Conservation (phyloP, 37 sponge, comb jelly and placozoan species). For the Haliclona indistincta region DNA sequence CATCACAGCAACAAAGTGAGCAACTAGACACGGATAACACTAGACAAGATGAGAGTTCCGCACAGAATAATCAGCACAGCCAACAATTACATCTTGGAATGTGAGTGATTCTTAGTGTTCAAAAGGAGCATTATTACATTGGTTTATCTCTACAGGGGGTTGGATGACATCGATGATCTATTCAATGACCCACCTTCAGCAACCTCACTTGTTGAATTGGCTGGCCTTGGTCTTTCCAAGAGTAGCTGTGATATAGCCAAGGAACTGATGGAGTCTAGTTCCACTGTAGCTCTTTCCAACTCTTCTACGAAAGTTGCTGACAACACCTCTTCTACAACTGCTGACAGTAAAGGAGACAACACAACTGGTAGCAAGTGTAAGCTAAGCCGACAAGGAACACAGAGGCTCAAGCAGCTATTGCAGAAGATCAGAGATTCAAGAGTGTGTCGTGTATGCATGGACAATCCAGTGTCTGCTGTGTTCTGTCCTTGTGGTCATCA, state of each 20-base stretch:
- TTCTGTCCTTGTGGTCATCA: conserved; percentile 93
- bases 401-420: conserved; percentile 55
- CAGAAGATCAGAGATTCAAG: conserved; percentile 72
- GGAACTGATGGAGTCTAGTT: conserved; percentile 30
- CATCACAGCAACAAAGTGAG: neutral
- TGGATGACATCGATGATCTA: too few relatives aligned
- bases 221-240: conserved; percentile 48
- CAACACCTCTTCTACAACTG: neutral
- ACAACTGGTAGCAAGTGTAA: neutral
- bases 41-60: neutral
- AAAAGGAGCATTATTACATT: too few relatives aligned
- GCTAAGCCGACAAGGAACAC: conserved; percentile 16
- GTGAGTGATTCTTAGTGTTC: neutral
- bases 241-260: conserved; percentile 70
- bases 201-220: neutral
- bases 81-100: neutral
- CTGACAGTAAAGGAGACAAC: neutral
- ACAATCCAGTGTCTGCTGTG: conserved; percentile 60
- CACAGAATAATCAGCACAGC: neutral
- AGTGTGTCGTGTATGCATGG: conserved; percentile 84
- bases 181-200: conserved; percentile 1
- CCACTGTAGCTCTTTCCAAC: neutral
- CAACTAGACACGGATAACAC: neutral
- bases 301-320: neutral
- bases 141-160: too few relatives aligned